Base-by-base conservation (phyloP, 2,888 invertebrate genomes). In the Buathra laborator region DNA sequence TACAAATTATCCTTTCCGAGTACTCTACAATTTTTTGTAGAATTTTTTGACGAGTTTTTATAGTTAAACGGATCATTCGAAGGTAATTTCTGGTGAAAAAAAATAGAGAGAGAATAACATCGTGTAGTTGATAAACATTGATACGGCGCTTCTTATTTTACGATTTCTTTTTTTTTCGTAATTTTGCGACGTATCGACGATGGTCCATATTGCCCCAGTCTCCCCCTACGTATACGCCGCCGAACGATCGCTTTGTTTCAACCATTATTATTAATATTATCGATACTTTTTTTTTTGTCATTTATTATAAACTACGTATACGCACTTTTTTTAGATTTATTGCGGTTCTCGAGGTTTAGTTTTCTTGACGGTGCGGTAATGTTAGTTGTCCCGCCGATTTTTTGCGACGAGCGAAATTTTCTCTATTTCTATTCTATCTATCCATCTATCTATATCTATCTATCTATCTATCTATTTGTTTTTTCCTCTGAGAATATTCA, bases 161-260 rank as follows among this genome's bases (percentile, higher is more conserved):
- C 37, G 37, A 37, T 37, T 37, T 37, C n/a, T 37, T 9, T 1
- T 37, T 37, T 37, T 37, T 37, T 37, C 9, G 37, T 9, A 0
- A 7, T 7, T 9, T 37, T 37, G 37, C 37, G 6, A 37, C 0
- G 37, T 5, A 37, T 37, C 37, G 37, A 37, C 37, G 37, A 37
- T 37, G 51, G 66, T 48, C 67, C 80, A 53, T 86, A 78, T 75
- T 75, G 74, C 67, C 70, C 83, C 79, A 64, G 64, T 68, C 75
- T 66, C 64, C 70, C 75, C 56, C 16, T 56, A 56, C 56, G 16
- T 53, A 37, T 48, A 48, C 43, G 16, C 67, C 59, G 66, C 79
- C 46, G 53, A 78, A 56, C 59, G 67, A 85, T 79, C 66, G 75
- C 67, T 80, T 67, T 72, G 67, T 68, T 72, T 82, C 79, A 74